phyloP scores from a whole-genome alignment of 2,888 invertebrate species.

The Maniola hyperantus region DNA sequence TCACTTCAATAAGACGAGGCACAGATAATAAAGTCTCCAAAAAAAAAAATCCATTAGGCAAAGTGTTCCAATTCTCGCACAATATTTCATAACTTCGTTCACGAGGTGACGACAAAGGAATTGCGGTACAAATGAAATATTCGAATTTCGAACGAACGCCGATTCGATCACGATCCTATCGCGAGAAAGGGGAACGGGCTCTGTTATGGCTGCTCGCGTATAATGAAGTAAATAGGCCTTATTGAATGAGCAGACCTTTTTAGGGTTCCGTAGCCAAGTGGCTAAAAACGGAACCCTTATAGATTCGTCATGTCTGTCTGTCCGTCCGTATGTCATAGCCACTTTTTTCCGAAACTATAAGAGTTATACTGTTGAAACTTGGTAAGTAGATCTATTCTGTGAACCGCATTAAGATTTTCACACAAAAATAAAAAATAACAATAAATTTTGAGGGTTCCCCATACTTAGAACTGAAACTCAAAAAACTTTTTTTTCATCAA shows the following conservation, averaged over 20 bases:
- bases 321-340: no score
- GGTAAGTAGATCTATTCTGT: no score
- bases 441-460: no score
- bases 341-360: no score
- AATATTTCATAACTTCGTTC: conserved; percentile 36
- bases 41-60: conserved; percentile 21
- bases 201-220: conserved; percentile 24
- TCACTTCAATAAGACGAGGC: not conserved
- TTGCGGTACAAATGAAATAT: conserved; percentile 42
- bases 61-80: conserved; percentile 25
- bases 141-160: conserved; percentile 36
- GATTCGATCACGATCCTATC: conserved; percentile 37
- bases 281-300: no score
- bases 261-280: no score
- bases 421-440: no score
- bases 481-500: no score
- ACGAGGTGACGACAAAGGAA: conserved; percentile 39
- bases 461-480: no score
- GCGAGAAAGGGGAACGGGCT: conserved; percentile 27
- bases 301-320: no score
- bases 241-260: conserved; percentile 24
- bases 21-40: not conserved
- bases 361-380: no score
- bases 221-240: conserved; percentile 24
- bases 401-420: no score